Base-by-base conservation (phyloP, 2,113 vertebrate genomes). In the Chinchilla lanigera region DNA sequence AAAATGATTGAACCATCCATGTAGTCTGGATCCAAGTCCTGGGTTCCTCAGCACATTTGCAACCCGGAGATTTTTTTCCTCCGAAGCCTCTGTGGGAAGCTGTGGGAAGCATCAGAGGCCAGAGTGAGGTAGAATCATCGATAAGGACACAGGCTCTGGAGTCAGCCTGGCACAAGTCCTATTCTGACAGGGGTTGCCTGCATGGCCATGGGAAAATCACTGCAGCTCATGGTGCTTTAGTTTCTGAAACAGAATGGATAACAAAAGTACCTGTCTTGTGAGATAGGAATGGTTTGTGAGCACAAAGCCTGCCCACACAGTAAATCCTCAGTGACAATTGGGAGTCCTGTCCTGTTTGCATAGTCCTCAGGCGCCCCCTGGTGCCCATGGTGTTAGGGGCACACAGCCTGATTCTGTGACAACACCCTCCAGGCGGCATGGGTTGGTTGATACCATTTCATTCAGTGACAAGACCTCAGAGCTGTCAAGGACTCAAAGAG, bases 361-460 rank as follows among this genome's bases (percentile, higher is more conserved):
- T 82, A 35, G 92, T 92, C 44, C 89, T 96, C 0, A 7, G 84
- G 96, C 61, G 86, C 85, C 93, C 85, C 77, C 92, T 97, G 90
- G 96, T 97, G 97, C 78, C 97, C 92, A 47, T 96, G 47, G 88
- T 94, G 11, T 84, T 92, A 87, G 93, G 58, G 47, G 26, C 26
- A 10, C 33, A 38, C 58, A 54, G 14, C 67, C 12, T 78, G 35
- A 63, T 50, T 41, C 24, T 56, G n/a, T 7, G 22, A 26, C 5
- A 47, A 24, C 33, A 19, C 50, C 14, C 47, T 22, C 50, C 61
- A 33, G 1, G 0, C 67, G n/a, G 2, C 1, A 0, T 78, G 44
- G 1, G 14, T 63, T 71, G 10, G 20, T 41, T 65, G 38, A 58
- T 81, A 96, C 38, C 16, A 22, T 94, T 93, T 78, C 52, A 60